phyloP scores from a whole-genome alignment of 1,140 invertebrate species.

The Orchestia grillus region DNA sequence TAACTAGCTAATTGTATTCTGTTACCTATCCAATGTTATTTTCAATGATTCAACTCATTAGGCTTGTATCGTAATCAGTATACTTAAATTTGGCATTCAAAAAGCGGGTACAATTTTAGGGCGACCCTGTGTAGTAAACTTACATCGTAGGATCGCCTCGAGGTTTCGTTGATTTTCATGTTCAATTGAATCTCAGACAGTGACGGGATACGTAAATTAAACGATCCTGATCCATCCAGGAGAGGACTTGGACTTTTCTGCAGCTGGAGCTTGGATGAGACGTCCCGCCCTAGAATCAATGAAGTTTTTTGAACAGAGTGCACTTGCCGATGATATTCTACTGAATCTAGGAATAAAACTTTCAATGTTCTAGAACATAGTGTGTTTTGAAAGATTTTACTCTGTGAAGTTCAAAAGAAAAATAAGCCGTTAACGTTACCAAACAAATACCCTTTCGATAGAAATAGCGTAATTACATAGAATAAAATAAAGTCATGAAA shows the following conservation, averaged over 20 bases:
- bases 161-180: slow-evolving; percentile 60
- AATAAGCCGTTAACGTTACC: too few species aligned
- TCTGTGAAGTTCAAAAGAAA: neutral
- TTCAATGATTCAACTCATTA: too few species aligned
- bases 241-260: slow-evolving; percentile 55
- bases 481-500: too few species aligned
- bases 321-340: neutral
- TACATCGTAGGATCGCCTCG: slow-evolving; percentile 59
- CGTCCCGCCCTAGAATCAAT: slow-evolving; percentile 42
- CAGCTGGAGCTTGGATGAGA: slow-evolving; percentile 61
- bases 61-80: too few species aligned
- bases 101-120: too few species aligned
- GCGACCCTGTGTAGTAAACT: too few species aligned
- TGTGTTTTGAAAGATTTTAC: neutral
- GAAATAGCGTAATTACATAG: too few species aligned
- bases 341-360: neutral
- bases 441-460: too few species aligned
- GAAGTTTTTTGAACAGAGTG: neutral
- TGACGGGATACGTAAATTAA: slow-evolving; percentile 59
- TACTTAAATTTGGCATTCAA: too few species aligned
- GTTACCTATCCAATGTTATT: too few species aligned
- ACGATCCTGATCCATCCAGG: slow-evolving; percentile 58
- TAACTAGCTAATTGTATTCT: too few species aligned
- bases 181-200: slow-evolving; percentile 58
- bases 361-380: neutral